Evolutionary conservation across 1,140 invertebrate genomes (phyloP), one percentile per base, ranked within the genome.

Genomic region (Cotesia chilonis): DNA sequence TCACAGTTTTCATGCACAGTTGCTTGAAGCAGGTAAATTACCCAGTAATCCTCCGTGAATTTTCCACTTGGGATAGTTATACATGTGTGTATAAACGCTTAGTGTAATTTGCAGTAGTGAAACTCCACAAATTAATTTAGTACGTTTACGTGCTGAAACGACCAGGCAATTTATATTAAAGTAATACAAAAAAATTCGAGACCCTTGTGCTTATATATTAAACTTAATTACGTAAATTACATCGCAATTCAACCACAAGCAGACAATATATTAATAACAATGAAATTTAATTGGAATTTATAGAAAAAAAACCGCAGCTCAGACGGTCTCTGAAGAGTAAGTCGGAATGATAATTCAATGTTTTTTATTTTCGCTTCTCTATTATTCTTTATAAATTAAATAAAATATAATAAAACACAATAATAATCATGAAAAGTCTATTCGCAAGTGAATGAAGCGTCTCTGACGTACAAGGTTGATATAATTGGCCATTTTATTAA

Each of bases 1-100:
- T 55, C 17, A 17, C 12, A 55, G 17, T 55, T 55, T 55, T 7
- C 5, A 28, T 28, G 28, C 28, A 10, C 41, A 47, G 41, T 47
- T 47, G 41, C 41, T 47, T 47, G 10, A 47, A 10, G 5, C 7
- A 47, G 10, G 12, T 17, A 55, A 5, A 55, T 14, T 55, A 55
- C n/a, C 12, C n/a, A 55, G 54, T 55, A 55, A 55, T 55, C 17
- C 54, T 5, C n/a, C 54, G 54, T 55, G n/a, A 55, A 55, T 9
- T 55, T 55, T 55, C 54, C 12, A 55, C 17, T 55, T 17, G n/a
- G n/a, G 17, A 12, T 12, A 55, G 17, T n/a, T 55, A 55, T n/a
- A 55, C 12, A 55, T 55, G n/a, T 55, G n/a, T 55, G 5, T 17
- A 4, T 55, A 55, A 55, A 12, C 52, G 17, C 54, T 55, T n/a